These are phyloP conservation scores for Chloebia gouldiae DNA, from an alignment of 2,113 vertebrate genomes.

Conservation along the genomic window DNA sequence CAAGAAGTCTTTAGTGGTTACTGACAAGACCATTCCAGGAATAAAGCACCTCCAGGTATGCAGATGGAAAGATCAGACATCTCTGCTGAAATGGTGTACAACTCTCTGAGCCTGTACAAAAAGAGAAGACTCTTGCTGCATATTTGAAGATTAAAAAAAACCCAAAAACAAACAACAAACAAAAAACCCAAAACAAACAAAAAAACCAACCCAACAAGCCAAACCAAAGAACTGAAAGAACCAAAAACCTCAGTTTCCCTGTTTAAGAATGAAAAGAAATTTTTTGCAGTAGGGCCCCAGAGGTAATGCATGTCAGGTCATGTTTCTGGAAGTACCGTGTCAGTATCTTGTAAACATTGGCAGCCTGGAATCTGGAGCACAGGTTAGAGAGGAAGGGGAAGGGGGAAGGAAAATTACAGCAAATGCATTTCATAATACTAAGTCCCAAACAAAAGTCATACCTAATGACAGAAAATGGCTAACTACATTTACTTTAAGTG, in stretches of 20 bases:
- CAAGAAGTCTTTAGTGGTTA: constrained; percentile 19
- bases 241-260: not conserved
- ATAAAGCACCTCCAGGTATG: constrained; percentile 5
- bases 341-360: not conserved
- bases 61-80: constrained; percentile 5
- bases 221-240: not conserved
- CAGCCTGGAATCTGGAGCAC: not conserved
- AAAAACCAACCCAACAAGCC: not conserved
- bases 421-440: not conserved
- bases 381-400: not conserved
- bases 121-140: not conserved
- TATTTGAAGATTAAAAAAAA: not conserved
- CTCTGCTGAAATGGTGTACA: not conserved
- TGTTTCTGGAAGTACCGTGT: not conserved
- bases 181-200: no score
- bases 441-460: not conserved
- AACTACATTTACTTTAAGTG: not conserved
- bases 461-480: not conserved
- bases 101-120: constrained; percentile 24
- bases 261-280: not conserved
- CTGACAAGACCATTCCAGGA: not conserved
- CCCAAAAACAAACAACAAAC: no score
- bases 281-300: not conserved
- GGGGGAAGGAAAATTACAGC: not conserved
- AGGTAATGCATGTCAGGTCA: not conserved